Percentiles rank a stretch among this genome's conserved stretches.
These are phyloP conservation scores for Cordilura impudica DNA, from an alignment of 2,888 invertebrate genomes.

Conservation along the genomic window DNA sequence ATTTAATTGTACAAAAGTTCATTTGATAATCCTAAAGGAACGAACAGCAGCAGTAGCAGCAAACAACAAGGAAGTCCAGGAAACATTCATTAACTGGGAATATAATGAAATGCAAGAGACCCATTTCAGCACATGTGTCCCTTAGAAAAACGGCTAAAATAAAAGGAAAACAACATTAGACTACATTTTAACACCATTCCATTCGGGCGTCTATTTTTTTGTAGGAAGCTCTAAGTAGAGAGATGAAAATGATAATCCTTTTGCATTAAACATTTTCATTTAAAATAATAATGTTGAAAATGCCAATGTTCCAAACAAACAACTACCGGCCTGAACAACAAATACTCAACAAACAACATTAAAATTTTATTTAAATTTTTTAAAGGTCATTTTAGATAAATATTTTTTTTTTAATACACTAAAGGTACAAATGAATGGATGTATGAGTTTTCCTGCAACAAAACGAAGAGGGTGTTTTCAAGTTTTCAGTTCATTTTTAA, in stretches of 20 bases:
- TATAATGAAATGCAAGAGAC: conserved; percentile 49
- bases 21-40: conserved; percentile 65
- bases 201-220: conserved; percentile 2
- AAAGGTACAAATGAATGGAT: conserved; percentile 49
- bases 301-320: conserved; percentile 65
- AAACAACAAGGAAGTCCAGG: background rate
- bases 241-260: conserved; percentile 70
- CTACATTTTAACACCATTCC: conserved; percentile 45
- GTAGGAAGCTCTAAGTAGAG: background rate
- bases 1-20: conserved; percentile 68
- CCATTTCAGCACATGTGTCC: conserved; percentile 68
- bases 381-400: conserved; percentile 44
- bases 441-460: background rate
- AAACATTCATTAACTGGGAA: conserved; percentile 49
- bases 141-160: conserved; percentile 49
- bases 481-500: conserved; percentile 41
- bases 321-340: background rate
- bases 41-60: conserved; percentile 9
- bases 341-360: conserved; percentile 54
- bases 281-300: conserved; percentile 74
- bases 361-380: conserved; percentile 56
- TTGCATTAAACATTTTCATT: conserved; percentile 74
- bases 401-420: conserved; percentile 52
- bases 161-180: conserved; percentile 19
- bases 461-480: conserved; percentile 52